These are phyloP conservation scores for Pristionchus fissidentatus DNA, from an alignment of 2,888 invertebrate species.

Conservation along the genomic window DNA sequence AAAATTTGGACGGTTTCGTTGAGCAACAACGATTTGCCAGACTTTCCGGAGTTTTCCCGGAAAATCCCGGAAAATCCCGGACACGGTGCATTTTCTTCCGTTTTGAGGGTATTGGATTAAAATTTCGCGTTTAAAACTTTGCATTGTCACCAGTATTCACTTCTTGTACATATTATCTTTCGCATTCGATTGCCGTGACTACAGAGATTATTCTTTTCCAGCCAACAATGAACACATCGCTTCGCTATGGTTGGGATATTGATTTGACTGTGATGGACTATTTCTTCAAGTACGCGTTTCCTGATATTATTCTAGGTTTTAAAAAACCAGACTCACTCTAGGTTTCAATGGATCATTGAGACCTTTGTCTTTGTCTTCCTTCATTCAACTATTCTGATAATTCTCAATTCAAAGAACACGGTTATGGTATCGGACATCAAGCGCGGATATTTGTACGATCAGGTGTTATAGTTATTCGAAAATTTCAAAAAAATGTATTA, in stretches of 20 bases:
- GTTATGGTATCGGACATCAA: neutral
- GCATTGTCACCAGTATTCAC: too few species aligned
- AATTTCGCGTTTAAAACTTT: too few species aligned
- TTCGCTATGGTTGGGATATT: neutral
- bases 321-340: neutral
- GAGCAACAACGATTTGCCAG: too few species aligned
- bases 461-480: too few species aligned
- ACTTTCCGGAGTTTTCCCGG: too few species aligned
- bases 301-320: neutral
- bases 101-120: too few species aligned
- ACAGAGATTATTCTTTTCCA: neutral
- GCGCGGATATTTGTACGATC: neutral
- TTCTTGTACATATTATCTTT: too few species aligned
- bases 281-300: neutral
- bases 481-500: neutral
- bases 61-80: too few species aligned
- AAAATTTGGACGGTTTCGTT: too few species aligned
- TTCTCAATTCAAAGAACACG: neutral
- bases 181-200: neutral
- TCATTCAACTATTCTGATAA: neutral
- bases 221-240: neutral
- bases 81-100: too few species aligned
- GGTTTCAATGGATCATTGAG: constrained; percentile 4
- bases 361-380: neutral
- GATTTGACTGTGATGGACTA: neutral